Evolutionary conservation across 2,113 vertebrate species (phyloP).

Genomic region (Pagrus major): DNA sequence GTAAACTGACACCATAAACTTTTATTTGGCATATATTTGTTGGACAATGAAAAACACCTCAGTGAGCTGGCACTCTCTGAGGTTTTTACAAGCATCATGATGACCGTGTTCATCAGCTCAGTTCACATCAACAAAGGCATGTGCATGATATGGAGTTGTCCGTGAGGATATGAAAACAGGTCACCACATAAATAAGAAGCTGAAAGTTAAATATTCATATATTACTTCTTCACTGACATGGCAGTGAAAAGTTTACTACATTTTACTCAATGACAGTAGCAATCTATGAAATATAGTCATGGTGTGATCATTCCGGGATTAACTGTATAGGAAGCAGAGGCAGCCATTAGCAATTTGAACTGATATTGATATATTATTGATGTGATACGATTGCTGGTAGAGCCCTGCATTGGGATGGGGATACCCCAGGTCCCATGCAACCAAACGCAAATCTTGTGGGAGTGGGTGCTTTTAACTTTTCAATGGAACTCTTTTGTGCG

Average conservation of each 20-base stretch:
- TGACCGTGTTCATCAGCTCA: background rate
- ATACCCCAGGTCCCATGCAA: too few relatives aligned
- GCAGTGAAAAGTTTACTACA: background rate
- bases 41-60: slow-evolving; percentile 24
- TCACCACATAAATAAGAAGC: background rate
- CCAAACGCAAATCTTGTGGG: too few relatives aligned
- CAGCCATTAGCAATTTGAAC: background rate
- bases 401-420: too few relatives aligned
- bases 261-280: background rate
- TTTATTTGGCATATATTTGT: slow-evolving; percentile 55
- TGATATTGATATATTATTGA: background rate
- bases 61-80: background rate
- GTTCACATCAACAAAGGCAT: background rate
- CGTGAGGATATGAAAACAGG: background rate
- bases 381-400: background rate
- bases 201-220: background rate
- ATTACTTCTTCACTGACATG: background rate
- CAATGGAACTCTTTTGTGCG: too few relatives aligned
- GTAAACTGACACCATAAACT: slow-evolving; percentile 48
- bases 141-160: background rate
- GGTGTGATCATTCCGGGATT: background rate
- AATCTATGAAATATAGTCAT: background rate
- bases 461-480: too few relatives aligned
- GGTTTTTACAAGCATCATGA: slow-evolving; percentile 4
- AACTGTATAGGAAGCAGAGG: background rate